phyloP scores from a whole-genome alignment of 2,113 vertebrate species.

The Peromyscus leucopus region DNA sequence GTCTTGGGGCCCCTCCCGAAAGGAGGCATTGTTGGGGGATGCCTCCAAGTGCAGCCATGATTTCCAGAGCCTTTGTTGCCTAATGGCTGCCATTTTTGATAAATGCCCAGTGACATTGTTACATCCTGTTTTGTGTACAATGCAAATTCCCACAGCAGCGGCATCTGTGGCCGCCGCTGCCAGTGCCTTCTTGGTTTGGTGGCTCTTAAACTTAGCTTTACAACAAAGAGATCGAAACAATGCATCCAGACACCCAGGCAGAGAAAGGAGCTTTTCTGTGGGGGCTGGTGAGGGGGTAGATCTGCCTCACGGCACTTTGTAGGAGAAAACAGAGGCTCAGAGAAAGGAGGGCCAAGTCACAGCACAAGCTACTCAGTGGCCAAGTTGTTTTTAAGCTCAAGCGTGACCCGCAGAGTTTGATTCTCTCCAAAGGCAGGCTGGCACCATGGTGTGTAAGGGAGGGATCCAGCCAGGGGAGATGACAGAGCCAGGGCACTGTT shows the following conservation, averaged over 20 bases:
- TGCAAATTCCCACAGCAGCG: neutral
- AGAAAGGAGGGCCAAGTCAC: neutral
- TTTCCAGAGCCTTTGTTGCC: slow-evolving; percentile 39
- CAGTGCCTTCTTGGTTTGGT: neutral
- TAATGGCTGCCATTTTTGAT: neutral
- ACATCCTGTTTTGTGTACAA: neutral
- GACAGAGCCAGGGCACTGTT: neutral
- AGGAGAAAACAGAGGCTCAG: neutral
- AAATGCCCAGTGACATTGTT: slow-evolving; percentile 16
- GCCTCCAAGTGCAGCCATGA: neutral
- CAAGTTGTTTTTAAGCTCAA: neutral
- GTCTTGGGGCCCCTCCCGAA: neutral
- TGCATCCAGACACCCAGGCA: neutral
- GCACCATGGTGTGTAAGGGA: neutral
- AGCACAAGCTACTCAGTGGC: neutral
- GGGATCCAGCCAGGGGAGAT: neutral
- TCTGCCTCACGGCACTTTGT: neutral
- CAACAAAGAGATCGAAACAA: slow-evolving; percentile 57
- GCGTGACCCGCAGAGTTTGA: neutral
- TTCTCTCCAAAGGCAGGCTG: neutral
- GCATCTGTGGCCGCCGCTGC: slow-evolving; percentile 46
- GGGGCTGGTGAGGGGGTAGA: neutral
- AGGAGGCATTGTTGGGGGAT: slow-evolving; percentile 28
- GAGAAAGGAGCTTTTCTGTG: neutral
- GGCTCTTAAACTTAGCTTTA: slow-evolving; percentile 35